phyloP scores from a whole-genome alignment of 2,888 invertebrate species.

The Quadriops clusia region DNA sequence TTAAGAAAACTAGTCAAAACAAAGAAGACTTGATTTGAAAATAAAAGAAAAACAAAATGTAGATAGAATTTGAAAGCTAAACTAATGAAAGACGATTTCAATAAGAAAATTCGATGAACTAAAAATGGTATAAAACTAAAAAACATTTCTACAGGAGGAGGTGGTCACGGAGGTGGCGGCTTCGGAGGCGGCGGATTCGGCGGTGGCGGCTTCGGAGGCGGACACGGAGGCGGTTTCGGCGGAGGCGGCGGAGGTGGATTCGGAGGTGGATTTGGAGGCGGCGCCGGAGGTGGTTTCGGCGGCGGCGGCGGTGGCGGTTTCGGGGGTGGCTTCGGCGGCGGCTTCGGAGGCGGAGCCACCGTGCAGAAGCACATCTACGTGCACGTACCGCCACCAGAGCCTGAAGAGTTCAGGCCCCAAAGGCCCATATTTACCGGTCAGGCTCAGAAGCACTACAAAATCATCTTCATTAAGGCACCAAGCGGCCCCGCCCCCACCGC shows the following conservation, averaged over 20 bases:
- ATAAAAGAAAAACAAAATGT: no score
- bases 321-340: slow-evolving; percentile 41
- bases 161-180: slow-evolving; percentile 13
- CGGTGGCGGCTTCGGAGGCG: slow-evolving; percentile 12
- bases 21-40: no score
- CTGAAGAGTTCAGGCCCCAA: slow-evolving; percentile 54
- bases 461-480: slow-evolving; percentile 87
- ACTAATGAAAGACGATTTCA: no score
- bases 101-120: no score
- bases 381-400: slow-evolving; percentile 81
- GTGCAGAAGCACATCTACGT: slow-evolving; percentile 79
- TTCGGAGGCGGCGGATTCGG: slow-evolving; percentile 16
- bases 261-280: slow-evolving; percentile 15
- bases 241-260: slow-evolving; percentile 15
- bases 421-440: slow-evolving; percentile 58
- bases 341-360: slow-evolving; percentile 44
- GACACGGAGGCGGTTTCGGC: slow-evolving; percentile 16
- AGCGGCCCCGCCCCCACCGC: slow-evolving; percentile 69
- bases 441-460: slow-evolving; percentile 82
- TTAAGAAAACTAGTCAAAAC: no score
- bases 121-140: slow-evolving; percentile 15
- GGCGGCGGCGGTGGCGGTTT: slow-evolving; percentile 30
- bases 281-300: slow-evolving; percentile 12
- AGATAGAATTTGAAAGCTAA: no score
- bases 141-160: slow-evolving; percentile 13